phyloP scores from a whole-genome alignment of 2,888 invertebrate species.

The Drosophila kuntzei region DNA sequence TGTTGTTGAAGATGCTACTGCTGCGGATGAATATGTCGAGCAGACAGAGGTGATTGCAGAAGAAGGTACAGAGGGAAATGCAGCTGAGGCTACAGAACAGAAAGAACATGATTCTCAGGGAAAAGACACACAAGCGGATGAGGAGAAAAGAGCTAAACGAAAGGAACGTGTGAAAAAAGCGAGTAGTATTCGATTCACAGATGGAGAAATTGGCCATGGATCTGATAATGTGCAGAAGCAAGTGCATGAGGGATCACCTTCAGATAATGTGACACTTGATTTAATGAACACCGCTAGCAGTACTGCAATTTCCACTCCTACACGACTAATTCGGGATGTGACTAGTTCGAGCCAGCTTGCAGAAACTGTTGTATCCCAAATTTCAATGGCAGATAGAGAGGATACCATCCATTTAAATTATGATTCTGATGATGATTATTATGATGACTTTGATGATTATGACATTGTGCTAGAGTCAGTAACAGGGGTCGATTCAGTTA shows the following conservation, averaged over 20 bases:
- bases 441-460: neutral
- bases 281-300: too few relatives aligned
- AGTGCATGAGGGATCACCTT: neutral
- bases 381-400: neutral
- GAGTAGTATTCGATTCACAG: constrained; percentile 11
- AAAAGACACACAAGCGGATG: neutral
- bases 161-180: constrained; percentile 12
- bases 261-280: neutral
- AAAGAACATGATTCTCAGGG: neutral
- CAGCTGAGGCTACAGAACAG: neutral
- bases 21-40: neutral
- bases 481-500: constrained; percentile 33
- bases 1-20: neutral
- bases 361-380: neutral
- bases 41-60: neutral
- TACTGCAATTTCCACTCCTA: constrained; percentile 3
- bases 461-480: neutral
- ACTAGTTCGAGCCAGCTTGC: neutral
- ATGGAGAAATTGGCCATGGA: neutral
- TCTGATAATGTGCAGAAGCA: neutral
- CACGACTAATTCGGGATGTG: neutral
- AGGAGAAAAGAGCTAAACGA: constrained; percentile 1
- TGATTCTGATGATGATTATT: neutral
- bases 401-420: neutral
- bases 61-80: neutral